Base-by-base conservation (phyloP, 2,797 vertebrate species). In the Arctocebus calabarensis region DNA sequence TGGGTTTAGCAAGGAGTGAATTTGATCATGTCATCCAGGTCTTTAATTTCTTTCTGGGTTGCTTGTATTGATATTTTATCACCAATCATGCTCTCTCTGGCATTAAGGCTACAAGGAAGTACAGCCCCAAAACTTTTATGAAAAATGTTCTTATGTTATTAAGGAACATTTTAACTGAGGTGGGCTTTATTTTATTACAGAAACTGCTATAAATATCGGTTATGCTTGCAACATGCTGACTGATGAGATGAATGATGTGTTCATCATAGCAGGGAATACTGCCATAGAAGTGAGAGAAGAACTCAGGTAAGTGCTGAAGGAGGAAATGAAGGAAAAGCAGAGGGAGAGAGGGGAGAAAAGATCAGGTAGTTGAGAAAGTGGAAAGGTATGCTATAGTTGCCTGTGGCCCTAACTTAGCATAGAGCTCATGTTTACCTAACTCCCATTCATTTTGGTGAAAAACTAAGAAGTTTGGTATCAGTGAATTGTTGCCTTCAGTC, bases 171-270 rank as follows among this genome's bases (percentile, higher is more conserved):
- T 77, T 95, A 96, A 88, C 52, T 78, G 66, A 97, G 25, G 2
- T 71, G 22, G 4, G 10, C 55, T 94, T 96, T 93, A 13, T 96
- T 92, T 87, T 71, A 59, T 79, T 34, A 84, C 97, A 99, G 99
- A 99, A 98, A 99, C 99, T 6, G 99, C 99, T 1, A 98, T 99
- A 98, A 99, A 99, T 97, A 99, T 99, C 13, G 99, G 99, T 68
- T 99, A 99, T 96, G 99, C 99, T 87, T 99, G 99, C 98, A 98
- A 99, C 96, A 98, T 99, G 98, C 98, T 99, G 93, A 98, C 98
- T 48, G 99, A 99, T 55, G 98, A 98, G 96, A 99, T 99, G 99
- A 98, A 98, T 70, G 99, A 99, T 82, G 98, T 99, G 95, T 99
- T 99, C 89, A 97, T 99, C 48, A 97, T 99, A 81, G 98, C 98